A percentile compares a stretch with the other conserved stretches of the same genome.
Conservation (phyloP, 2,113 vertebrate genomes). For the Megaceryle torquata region DNA sequence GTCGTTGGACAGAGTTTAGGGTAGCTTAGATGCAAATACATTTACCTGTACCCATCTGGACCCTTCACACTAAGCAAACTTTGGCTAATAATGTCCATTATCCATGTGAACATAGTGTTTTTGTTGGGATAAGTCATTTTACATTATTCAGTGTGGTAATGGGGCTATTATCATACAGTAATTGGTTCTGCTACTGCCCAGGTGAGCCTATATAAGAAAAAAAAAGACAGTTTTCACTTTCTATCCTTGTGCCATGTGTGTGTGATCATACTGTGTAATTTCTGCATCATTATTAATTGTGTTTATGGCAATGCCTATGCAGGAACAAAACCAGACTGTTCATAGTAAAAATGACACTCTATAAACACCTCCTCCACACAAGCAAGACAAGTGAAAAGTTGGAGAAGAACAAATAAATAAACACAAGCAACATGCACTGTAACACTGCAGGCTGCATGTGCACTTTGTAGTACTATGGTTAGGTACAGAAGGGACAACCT, state of each 20-base stretch:
- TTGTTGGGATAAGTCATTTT: background rate
- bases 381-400: background rate
- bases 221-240: background rate
- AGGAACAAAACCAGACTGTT: background rate
- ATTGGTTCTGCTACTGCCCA: background rate
- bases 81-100: background rate
- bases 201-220: background rate
- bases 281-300: background rate
- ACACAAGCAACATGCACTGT: background rate
- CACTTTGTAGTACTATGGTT: background rate
- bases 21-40: background rate
- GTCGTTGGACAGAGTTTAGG: background rate
- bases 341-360: background rate
- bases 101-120: background rate
- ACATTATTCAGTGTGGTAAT: background rate
- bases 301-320: background rate
- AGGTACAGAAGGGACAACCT: background rate
- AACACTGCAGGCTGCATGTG: background rate
- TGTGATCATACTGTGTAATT: background rate
- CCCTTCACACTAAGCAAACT: background rate
- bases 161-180: background rate
- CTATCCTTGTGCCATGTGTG: background rate
- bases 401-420: background rate
- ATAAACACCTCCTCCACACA: background rate
- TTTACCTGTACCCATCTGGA: background rate